Conservation (phyloP, 2,888 invertebrate species). For the Plebejus argus region DNA sequence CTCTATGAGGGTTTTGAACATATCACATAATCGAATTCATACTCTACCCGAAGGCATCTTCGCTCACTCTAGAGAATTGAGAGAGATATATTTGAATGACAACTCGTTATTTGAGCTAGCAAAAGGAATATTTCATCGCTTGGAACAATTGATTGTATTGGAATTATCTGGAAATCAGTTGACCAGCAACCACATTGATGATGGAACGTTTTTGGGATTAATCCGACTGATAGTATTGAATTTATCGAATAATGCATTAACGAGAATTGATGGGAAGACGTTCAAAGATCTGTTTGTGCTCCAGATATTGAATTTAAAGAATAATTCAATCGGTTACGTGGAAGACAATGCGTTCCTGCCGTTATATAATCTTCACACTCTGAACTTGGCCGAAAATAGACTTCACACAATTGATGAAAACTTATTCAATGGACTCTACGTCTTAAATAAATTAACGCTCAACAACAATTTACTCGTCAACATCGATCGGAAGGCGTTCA, state of each 20-base stretch:
- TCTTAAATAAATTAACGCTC: constrained; percentile 90
- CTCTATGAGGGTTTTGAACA: constrained; percentile 89
- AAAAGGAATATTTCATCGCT: constrained; percentile 89
- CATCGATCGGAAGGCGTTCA: constrained; percentile 90
- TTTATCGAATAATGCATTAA: constrained; percentile 91
- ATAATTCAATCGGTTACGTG: constrained; percentile 93
- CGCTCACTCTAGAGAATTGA: constrained; percentile 88
- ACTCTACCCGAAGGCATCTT: constrained; percentile 91
- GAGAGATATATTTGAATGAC: constrained; percentile 91
- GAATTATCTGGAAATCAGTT: constrained; percentile 93
- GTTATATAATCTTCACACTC: constrained; percentile 92
- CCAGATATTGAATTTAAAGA: constrained; percentile 91
- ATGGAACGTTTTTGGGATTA: constrained; percentile 91
- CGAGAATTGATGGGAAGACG: constrained; percentile 89
- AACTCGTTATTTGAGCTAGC: constrained; percentile 92
- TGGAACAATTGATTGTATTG: constrained; percentile 91
- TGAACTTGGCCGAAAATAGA: constrained; percentile 93
- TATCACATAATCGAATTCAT: constrained; percentile 92
- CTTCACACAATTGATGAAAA: constrained; percentile 90
- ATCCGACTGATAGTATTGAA: constrained; percentile 92
- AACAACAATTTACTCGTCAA: constrained; percentile 92
- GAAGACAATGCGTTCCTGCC: constrained; percentile 94
- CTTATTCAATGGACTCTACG: constrained; percentile 91
- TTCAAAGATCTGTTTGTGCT: constrained; percentile 93
- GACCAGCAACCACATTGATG: constrained; percentile 91